These are phyloP conservation scores for Phortica okadai DNA, from an alignment of 2,888 invertebrate genomes.

Conservation along the genomic window DNA sequence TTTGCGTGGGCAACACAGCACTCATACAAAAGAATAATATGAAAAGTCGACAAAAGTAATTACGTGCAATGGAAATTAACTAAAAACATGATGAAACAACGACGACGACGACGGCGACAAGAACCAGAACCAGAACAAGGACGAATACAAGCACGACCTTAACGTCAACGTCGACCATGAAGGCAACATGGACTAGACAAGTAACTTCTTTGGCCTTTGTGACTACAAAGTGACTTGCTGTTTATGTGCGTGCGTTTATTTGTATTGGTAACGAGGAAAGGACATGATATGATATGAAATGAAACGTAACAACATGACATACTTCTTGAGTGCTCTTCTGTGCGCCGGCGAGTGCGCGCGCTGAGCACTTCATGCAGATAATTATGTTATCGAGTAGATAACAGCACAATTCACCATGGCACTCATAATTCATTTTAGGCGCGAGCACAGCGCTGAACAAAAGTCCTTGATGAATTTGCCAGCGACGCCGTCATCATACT, in stretches of 20 bases:
- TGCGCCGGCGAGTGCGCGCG: neutral
- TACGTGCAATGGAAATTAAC: constrained; percentile 41
- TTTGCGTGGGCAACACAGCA: neutral
- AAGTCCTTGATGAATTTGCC: neutral
- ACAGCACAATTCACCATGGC: neutral
- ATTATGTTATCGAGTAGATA: constrained; percentile 21
- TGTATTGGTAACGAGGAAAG: neutral
- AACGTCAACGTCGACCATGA: no score
- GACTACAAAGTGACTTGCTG: neutral
- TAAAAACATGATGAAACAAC: constrained; percentile 18
- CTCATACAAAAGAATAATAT: constrained; percentile 20
- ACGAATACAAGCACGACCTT: no score
- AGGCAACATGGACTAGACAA: no score
- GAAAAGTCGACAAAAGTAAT: constrained; percentile 38
- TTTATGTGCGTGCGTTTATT: neutral
- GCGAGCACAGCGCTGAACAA: neutral
- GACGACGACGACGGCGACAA: neutral
- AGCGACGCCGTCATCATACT: neutral
- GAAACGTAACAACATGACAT: constrained; percentile 3
- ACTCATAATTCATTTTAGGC: constrained; percentile 17
- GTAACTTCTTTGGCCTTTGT: no score
- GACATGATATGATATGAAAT: neutral
- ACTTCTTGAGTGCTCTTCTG: constrained; percentile 3
- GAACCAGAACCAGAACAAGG: neutral
- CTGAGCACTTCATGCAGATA: constrained; percentile 22